These are phyloP conservation scores for Leptonema lineaticorne DNA, from an alignment of 1,140 invertebrate species.

Conservation along the genomic window DNA sequence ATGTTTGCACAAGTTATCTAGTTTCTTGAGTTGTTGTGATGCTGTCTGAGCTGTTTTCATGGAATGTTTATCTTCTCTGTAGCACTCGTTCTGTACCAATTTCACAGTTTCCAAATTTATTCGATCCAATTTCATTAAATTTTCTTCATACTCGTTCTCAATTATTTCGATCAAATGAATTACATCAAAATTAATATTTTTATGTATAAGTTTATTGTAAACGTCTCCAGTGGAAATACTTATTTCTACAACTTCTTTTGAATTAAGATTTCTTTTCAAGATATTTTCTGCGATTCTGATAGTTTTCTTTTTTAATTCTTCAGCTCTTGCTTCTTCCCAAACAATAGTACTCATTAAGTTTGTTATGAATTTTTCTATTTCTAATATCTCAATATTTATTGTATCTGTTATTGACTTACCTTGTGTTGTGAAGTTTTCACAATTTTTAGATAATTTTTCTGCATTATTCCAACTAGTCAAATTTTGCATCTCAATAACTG, in stretches of 20 bases:
- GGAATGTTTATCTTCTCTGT: slow-evolving; percentile 58
- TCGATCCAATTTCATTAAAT: slow-evolving; percentile 59
- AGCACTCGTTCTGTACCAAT: slow-evolving; percentile 59
- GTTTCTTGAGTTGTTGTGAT: slow-evolving; percentile 58
- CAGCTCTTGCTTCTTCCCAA: slow-evolving; percentile 50
- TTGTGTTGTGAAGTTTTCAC: slow-evolving; percentile 55
- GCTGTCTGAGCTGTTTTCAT: slow-evolving; percentile 62
- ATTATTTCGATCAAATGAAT: slow-evolving; percentile 63
- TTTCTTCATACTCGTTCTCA: slow-evolving; percentile 61
- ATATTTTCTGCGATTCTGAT: slow-evolving; percentile 51
- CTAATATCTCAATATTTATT: slow-evolving; percentile 47
- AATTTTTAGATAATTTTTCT: slow-evolving; percentile 60
- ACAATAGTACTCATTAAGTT: slow-evolving; percentile 40
- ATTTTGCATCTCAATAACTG: slow-evolving; percentile 63
- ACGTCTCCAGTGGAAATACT: slow-evolving; percentile 65
- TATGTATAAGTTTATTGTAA: slow-evolving; percentile 62
- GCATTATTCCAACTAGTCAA: slow-evolving; percentile 64
- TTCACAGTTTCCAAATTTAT: slow-evolving; percentile 61
- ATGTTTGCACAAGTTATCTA: slow-evolving; percentile 55
- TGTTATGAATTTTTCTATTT: slow-evolving; percentile 46
- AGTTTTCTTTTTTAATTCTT: slow-evolving; percentile 51
- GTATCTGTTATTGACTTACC: slow-evolving; percentile 48
- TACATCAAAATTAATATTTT: slow-evolving; percentile 57
- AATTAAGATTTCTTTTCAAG: slow-evolving; percentile 57
- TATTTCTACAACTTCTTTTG: slow-evolving; percentile 58